These are phyloP conservation scores for Butorides virescens DNA, from an alignment of 2,113 vertebrate genomes.

Conservation along the genomic window DNA sequence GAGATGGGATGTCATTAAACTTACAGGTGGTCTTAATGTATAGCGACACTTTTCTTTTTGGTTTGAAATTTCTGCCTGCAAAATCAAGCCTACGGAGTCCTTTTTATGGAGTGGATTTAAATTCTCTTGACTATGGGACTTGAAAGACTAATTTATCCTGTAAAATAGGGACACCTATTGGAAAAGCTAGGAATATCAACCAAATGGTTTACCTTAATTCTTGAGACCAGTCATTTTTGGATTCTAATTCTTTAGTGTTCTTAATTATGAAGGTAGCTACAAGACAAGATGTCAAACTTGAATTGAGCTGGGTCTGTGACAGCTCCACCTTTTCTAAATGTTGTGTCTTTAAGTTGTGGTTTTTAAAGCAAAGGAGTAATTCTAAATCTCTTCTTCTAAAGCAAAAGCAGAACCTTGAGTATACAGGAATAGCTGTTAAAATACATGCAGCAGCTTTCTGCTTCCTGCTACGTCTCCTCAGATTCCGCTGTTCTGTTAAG, in stretches of 20 bases:
- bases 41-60: background rate
- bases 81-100: background rate
- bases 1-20: background rate
- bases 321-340: background rate
- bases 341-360: background rate
- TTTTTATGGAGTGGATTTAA: background rate
- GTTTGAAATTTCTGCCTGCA: background rate
- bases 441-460: background rate
- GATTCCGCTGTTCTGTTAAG: background rate
- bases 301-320: background rate
- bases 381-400: background rate
- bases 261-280: background rate
- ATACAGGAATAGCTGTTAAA: background rate
- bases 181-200: background rate
- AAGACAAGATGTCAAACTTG: background rate
- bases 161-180: constrained; percentile 18
- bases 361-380: background rate
- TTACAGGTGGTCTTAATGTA: background rate
- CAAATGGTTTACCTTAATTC: background rate
- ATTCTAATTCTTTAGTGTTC: background rate
- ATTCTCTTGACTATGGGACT: background rate
- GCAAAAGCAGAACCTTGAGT: background rate
- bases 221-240: background rate
- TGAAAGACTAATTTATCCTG: background rate
- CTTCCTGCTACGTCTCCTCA: background rate